phyloP scores from a whole-genome alignment of 2,113 vertebrate genomes.

The Campylomormyrus numenius region DNA sequence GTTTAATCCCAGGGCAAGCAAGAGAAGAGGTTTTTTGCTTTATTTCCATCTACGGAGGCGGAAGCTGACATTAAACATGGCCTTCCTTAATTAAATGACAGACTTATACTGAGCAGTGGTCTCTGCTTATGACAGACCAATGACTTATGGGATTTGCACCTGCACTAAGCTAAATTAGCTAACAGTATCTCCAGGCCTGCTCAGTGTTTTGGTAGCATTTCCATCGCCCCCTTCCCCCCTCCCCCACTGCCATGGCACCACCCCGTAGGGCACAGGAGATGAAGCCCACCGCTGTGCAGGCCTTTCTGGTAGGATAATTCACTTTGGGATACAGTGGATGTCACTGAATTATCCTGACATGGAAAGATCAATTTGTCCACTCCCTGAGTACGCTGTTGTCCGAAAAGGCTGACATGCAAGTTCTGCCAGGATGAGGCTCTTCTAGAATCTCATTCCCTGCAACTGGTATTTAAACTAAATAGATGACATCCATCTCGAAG shows the following conservation, averaged over 20 bases:
- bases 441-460: background rate
- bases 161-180: slow-evolving; percentile 69
- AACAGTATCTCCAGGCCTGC: slow-evolving; percentile 40
- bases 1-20: background rate
- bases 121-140: slow-evolving; percentile 58
- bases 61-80: slow-evolving; percentile 47
- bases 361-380: background rate
- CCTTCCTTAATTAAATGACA: slow-evolving; percentile 70
- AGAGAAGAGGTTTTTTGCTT: slow-evolving; percentile 38
- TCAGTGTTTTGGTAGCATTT: background rate
- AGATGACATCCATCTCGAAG: background rate
- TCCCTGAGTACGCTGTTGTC: background rate
- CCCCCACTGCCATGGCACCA: background rate
- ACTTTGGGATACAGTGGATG: background rate
- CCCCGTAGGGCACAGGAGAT: background rate
- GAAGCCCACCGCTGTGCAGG: background rate
- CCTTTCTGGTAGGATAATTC: background rate
- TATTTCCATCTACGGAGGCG: slow-evolving; percentile 36
- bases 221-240: background rate
- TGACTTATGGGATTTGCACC: slow-evolving; percentile 61
- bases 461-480: background rate
- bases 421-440: background rate
- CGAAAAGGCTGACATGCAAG: background rate
- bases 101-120: slow-evolving; percentile 56
- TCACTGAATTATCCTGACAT: background rate